Evolutionary conservation across 2,888 invertebrate species (phyloP).

Genomic region (Drosophila glabriapex): DNA sequence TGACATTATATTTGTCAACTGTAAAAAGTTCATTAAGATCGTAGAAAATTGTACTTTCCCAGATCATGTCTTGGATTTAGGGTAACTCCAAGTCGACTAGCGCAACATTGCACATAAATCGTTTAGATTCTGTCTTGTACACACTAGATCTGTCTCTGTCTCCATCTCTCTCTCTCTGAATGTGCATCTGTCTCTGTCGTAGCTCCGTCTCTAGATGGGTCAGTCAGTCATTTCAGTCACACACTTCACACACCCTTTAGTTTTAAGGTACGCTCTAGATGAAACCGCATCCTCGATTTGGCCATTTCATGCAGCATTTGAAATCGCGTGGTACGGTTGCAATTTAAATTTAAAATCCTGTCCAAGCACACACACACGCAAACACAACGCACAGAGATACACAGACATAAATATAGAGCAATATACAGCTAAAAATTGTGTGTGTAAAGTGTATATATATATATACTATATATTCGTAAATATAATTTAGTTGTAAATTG

Average conservation of each 20-base stretch:
- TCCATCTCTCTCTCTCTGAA: neutral
- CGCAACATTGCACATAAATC: neutral
- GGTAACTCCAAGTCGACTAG: neutral
- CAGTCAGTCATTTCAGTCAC: constrained; percentile 18
- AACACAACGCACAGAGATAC: constrained; percentile 14
- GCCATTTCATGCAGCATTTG: constrained; percentile 67
- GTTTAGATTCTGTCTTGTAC: neutral
- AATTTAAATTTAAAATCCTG: constrained; percentile 25
- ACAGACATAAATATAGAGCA: neutral
- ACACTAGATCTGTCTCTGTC: neutral
- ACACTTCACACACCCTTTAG: constrained; percentile 58
- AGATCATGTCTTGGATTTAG: neutral
- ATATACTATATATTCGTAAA: constrained; percentile 27
- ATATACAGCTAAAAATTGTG: constrained; percentile 1
- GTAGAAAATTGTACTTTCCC: neutral
- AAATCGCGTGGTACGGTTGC: constrained; percentile 58
- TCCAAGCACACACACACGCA: constrained; percentile 18
- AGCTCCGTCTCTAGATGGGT: constrained; percentile 24
- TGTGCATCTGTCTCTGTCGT: neutral
- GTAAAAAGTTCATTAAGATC: neutral
- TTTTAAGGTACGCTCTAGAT: constrained; percentile 50
- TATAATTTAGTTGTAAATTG: constrained; percentile 63
- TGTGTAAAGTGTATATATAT: neutral
- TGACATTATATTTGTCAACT: neutral
- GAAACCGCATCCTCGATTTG: constrained; percentile 68